Conservation (phyloP, 2,113 vertebrate species). For the Amblyornis subalaris region DNA sequence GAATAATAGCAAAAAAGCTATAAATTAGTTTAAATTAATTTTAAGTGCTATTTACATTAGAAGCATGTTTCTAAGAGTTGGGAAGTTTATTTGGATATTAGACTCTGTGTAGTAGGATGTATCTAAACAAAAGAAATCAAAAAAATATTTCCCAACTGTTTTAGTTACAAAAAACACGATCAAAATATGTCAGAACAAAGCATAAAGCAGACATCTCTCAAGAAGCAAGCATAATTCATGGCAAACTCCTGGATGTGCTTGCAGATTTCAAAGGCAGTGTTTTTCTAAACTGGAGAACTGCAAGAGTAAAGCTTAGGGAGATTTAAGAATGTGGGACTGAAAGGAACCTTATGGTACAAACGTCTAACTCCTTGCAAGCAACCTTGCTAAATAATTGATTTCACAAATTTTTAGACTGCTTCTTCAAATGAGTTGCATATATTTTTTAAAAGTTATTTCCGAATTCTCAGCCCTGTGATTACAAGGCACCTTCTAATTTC, state of each 20-base stretch:
- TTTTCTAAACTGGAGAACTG: not conserved
- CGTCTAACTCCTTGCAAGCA: not conserved
- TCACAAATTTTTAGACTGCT: not conserved
- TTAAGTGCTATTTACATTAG: not conserved
- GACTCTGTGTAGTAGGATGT: not conserved
- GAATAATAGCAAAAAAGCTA: not conserved
- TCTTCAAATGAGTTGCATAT: not conserved
- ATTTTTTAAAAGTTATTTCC: not conserved
- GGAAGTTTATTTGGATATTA: not conserved
- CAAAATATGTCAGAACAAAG: constrained; percentile 23
- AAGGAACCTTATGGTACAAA: not conserved
- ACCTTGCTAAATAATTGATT: accelerated
- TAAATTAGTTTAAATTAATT: not conserved
- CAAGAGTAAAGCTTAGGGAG: not conserved
- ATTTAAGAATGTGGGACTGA: not conserved
- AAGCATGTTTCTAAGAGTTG: not conserved
- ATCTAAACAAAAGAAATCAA: not conserved
- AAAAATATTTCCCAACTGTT: not conserved
- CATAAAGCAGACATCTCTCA: not conserved
- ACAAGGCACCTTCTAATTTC: not conserved
- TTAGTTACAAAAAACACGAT: not conserved
- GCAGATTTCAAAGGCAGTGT: not conserved
- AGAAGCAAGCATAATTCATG: not conserved
- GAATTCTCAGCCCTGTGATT: not conserved
- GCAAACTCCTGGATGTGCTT: not conserved